A percentile compares a stretch with the other conserved stretches of the same genome.
These are phyloP conservation scores for Nyctibius bracteatus DNA, from an alignment of 2,113 vertebrate genomes.

Conservation along the genomic window DNA sequence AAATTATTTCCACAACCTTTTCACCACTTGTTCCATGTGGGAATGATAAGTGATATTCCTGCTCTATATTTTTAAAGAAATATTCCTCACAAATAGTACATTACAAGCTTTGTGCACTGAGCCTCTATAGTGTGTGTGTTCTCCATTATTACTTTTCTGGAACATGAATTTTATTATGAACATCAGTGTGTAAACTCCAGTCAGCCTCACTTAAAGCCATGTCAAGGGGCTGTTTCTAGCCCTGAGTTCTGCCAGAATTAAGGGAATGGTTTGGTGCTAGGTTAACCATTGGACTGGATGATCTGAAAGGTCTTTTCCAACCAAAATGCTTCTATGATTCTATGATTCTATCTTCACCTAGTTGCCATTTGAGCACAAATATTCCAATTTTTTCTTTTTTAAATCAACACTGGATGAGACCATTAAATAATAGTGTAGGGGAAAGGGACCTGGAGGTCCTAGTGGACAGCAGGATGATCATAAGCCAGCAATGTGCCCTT, in stretches of 20 bases:
- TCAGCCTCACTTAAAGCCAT: background rate
- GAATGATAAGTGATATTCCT: slow-evolving; percentile 60
- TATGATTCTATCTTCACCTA: slow-evolving; percentile 9
- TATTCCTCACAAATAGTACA: slow-evolving; percentile 63
- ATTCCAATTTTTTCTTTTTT: slow-evolving; percentile 4
- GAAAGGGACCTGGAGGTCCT: no score
- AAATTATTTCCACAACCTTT: slow-evolving; percentile 71
- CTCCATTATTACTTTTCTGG: slow-evolving; percentile 20
- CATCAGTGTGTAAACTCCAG: background rate
- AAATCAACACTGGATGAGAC: slow-evolving; percentile 33
- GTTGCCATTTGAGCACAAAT: background rate
- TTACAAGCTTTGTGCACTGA: slow-evolving; percentile 48
- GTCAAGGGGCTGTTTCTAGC: background rate
- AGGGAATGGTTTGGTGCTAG: background rate
- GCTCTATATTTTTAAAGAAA: slow-evolving; percentile 67
- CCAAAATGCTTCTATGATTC: no score
- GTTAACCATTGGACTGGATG: no score
- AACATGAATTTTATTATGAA: slow-evolving; percentile 18
- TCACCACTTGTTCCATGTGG: slow-evolving; percentile 71
- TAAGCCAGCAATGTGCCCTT: no score
- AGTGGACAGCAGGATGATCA: no score
- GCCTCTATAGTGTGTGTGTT: slow-evolving; percentile 28
- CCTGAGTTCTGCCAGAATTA: background rate
- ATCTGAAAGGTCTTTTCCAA: no score
- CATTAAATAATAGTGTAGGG: slow-evolving; percentile 46